Evolutionary conservation across 2,113 vertebrate species (phyloP).

Genomic region (Ochotona curzoniae): DNA sequence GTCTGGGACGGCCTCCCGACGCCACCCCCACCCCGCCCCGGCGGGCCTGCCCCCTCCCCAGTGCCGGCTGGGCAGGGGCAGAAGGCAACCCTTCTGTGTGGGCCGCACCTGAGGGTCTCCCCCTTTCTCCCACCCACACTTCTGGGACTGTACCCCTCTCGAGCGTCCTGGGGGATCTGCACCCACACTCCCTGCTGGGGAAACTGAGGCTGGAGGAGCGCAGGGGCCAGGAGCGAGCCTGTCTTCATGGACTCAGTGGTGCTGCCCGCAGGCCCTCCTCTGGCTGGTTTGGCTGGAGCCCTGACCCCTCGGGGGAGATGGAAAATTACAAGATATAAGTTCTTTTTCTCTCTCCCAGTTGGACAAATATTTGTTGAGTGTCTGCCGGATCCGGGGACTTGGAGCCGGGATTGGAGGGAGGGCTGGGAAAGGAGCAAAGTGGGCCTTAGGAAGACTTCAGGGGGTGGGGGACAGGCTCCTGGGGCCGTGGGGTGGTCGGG

Average conservation of each 20-base stretch:
- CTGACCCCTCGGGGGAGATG: constrained; percentile 27
- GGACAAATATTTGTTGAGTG: constrained; percentile 79
- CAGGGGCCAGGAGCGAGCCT: neutral
- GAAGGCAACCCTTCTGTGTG: too few relatives aligned
- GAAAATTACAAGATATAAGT: constrained; percentile 75
- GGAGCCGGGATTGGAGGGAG: constrained; percentile 59
- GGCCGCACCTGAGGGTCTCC: neutral
- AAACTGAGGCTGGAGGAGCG: constrained; percentile 61
- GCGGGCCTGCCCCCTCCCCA: neutral
- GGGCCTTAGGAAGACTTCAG: neutral
- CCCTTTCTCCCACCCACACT: neutral
- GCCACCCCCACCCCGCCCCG: neutral
- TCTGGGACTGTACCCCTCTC: neutral
- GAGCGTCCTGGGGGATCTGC: neutral
- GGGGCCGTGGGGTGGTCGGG: too few relatives aligned
- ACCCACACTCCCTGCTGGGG: neutral
- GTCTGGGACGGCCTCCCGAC: constrained; percentile 61
- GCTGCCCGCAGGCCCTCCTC: too few relatives aligned
- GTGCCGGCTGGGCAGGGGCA: neutral
- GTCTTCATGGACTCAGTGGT: too few relatives aligned
- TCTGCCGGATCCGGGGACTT: neutral
- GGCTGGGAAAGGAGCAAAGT: neutral
- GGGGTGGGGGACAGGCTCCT: too few relatives aligned
- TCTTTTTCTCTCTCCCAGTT: constrained; percentile 46
- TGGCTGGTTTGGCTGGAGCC: neutral